Conservation (phyloP, 2,113 vertebrate genomes). For the Amazona vittata region DNA sequence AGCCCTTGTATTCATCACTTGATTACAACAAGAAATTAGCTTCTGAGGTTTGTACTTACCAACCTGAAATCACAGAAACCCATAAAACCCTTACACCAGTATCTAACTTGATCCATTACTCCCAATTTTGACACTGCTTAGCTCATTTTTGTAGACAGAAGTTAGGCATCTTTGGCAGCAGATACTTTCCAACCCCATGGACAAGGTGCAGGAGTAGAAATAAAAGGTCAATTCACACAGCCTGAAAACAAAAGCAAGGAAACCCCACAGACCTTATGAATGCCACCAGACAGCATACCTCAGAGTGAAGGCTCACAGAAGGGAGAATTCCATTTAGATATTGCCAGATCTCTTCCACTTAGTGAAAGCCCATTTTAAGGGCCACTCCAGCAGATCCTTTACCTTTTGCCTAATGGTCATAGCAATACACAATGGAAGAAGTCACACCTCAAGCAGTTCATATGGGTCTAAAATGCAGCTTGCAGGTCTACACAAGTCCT, state of each 20-base stretch:
- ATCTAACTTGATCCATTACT: not conserved
- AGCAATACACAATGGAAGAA: rapidly evolving
- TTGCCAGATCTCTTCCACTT: not conserved
- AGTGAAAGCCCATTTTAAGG: not conserved
- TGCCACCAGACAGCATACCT: not conserved
- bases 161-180: not conserved
- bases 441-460: rapidly evolving
- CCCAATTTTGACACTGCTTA: not conserved
- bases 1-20: not conserved
- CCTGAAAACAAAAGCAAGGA: not conserved
- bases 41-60: not conserved
- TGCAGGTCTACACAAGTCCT: not conserved
- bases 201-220: not conserved
- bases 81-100: not conserved
- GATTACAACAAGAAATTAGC: not conserved
- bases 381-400: not conserved
- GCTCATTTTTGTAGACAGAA: not conserved
- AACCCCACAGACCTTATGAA: not conserved
- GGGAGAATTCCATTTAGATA: not conserved
- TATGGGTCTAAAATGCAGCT: not conserved
- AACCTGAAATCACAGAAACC: not conserved
- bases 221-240: not conserved
- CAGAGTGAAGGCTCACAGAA: not conserved
- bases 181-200: not conserved
- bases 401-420: no score